Evolutionary conservation across 2,797 vertebrate species (phyloP).

Genomic region (Galagoides demidoff): DNA sequence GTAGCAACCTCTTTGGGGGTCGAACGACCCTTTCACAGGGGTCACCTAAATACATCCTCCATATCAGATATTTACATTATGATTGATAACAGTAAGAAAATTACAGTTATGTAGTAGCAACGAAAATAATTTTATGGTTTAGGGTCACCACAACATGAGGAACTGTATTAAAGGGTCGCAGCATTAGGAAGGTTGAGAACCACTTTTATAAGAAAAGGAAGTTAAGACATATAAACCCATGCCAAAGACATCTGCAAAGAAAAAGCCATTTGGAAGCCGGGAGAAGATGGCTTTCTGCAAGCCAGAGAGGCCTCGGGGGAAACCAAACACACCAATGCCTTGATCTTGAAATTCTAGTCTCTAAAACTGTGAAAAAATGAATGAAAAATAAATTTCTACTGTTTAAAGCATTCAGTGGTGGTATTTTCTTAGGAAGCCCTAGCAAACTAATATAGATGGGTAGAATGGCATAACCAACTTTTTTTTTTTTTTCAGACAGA

Average conservation of each 20-base stretch:
- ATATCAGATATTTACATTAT: too few species aligned
- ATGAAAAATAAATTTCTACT: neutral
- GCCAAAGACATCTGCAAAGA: neutral
- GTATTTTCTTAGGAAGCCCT: neutral
- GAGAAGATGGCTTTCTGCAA: neutral
- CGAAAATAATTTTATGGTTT: too few species aligned
- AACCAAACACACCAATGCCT: neutral
- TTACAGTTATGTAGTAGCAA: too few species aligned
- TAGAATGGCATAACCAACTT: neutral
- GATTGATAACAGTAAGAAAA: too few species aligned
- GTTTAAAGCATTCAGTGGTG: accelerated
- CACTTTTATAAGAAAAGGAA: neutral
- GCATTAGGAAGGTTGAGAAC: too few species aligned
- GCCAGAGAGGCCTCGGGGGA: neutral
- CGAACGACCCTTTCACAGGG: too few species aligned
- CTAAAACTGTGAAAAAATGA: neutral
- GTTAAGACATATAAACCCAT: neutral
- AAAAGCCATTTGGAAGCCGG: neutral
- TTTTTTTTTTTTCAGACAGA: neutral
- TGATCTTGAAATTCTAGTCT: neutral
- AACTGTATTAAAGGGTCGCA: too few species aligned
- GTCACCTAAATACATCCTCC: too few species aligned
- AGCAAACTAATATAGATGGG: neutral
- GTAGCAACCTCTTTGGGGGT: too few species aligned
- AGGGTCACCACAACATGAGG: too few species aligned